Evolutionary conservation across 2,888 invertebrate species (phyloP), one percentile per base, ranked within the genome.

Genomic region (Pollenia griseotomentosa): DNA sequence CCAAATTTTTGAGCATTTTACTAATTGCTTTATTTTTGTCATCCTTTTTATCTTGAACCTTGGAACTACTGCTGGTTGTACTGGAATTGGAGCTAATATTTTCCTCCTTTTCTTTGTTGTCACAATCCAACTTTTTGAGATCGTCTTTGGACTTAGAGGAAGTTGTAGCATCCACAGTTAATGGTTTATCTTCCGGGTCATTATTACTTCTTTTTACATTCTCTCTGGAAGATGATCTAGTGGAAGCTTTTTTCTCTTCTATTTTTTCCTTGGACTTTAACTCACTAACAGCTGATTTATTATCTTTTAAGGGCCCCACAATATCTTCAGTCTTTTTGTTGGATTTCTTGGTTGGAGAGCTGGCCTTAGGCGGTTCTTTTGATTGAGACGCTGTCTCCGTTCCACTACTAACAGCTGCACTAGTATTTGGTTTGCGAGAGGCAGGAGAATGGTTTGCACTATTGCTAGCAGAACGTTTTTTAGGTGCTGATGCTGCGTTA

Each of bases 1-100:
- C 93, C 78, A 93, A 90, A 87, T 90, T 93, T 87, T 93, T 93
- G 0, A 93, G 90, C 92, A 93, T 93, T 90, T 93, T 93, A 85
- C 91, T 93, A 6, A 93, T 93, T 40, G 93, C 93, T 40, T 92
- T 92, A 33, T 91, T 90, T 87, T 93, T 93, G 48, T 92, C 93
- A 89, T 93, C 93, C 73, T 92, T 92, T 53, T 89, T 90, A 2
- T 89, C 89, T 46, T 89, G 90, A 63, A 90, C 90, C 0, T 89
- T 80, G 14, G 90, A 88, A 10, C 89, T 66, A 2, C 81, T 79
- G 44, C 88, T 78, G 42, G 88, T 74, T 63, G 73, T 78, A n/a
- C 84, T 87, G 1, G 88, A 83, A 55, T 70, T 88, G 10, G 73
- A 85, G 61, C 78, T 86, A 19, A 73, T 61, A 40, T 63, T 71